Percentiles rank a stretch among this genome's conserved stretches.
Conservation (phyloP, 2,888 invertebrate species). For the Parthenolecanium corni region DNA sequence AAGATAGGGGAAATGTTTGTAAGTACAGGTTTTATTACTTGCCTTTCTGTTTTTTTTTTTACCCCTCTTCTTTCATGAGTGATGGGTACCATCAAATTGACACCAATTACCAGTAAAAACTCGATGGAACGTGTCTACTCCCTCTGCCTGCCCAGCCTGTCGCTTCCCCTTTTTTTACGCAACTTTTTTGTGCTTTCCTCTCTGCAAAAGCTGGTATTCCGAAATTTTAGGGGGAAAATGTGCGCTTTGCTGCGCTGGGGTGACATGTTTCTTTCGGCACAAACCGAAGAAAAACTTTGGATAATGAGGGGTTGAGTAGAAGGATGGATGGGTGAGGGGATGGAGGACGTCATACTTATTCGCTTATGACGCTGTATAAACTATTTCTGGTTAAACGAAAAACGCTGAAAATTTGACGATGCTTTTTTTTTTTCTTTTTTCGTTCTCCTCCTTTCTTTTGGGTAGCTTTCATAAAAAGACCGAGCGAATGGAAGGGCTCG, state of each 20-base stretch:
- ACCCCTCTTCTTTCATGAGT: constrained; percentile 19
- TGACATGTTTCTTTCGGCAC: neutral
- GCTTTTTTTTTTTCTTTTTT: too few species aligned
- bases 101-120: constrained; percentile 29
- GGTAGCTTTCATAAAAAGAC: too few species aligned
- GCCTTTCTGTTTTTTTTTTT: neutral
- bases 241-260: neutral
- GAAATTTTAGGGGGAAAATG: neutral
- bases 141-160: neutral
- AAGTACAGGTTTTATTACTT: constrained; percentile 28
- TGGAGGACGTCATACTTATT: too few species aligned
- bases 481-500: too few species aligned
- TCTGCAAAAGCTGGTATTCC: neutral
- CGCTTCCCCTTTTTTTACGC: neutral
- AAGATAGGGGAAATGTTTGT: constrained; percentile 24
- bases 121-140: constrained; percentile 10
- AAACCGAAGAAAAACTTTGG: neutral
- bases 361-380: too few species aligned
- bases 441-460: too few species aligned
- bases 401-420: too few species aligned
- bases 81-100: constrained; percentile 29
- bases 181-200: neutral
- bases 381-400: too few species aligned
- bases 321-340: too few species aligned
- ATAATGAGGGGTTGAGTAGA: neutral